Evolutionary conservation across 2,113 vertebrate species (phyloP).

Genomic region (Datnioides undecimradiatus): DNA sequence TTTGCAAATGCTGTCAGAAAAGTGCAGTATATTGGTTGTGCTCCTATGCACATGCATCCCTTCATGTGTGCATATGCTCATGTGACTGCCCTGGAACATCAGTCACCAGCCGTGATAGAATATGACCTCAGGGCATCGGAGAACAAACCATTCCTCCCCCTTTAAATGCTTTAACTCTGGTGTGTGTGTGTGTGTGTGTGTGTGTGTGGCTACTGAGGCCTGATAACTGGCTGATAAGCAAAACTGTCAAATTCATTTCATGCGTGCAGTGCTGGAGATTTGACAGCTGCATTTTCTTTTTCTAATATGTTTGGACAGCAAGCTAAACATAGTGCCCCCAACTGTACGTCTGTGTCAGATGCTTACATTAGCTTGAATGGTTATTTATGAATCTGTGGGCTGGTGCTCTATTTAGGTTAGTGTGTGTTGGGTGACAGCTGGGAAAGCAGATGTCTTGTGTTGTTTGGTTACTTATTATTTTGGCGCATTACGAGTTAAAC

Average conservation of each 20-base stretch:
- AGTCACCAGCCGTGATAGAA: constrained; percentile 34
- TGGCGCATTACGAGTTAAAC: background rate
- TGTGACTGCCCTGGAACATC: constrained; percentile 27
- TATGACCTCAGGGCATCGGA: constrained; percentile 8
- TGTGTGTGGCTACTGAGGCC: constrained; percentile 14
- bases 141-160: background rate
- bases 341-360: background rate
- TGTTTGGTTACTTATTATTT: background rate
- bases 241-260: constrained; percentile 38
- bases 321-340: background rate
- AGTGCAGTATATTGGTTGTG: background rate
- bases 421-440: constrained; percentile 29
- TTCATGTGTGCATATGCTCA: background rate
- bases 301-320: constrained; percentile 39
- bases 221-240: constrained; percentile 44
- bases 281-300: constrained; percentile 35
- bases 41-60: background rate
- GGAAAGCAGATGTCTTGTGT: constrained; percentile 5
- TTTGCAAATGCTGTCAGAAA: background rate
- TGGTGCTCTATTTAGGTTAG: background rate
- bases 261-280: background rate
- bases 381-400: background rate
- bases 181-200: constrained; percentile 21
- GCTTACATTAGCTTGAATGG: background rate
- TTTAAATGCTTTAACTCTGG: background rate